These are phyloP conservation scores for Amblyopsis hoosieri DNA, from an alignment of 2,797 vertebrate species.

Conservation along the genomic window DNA sequence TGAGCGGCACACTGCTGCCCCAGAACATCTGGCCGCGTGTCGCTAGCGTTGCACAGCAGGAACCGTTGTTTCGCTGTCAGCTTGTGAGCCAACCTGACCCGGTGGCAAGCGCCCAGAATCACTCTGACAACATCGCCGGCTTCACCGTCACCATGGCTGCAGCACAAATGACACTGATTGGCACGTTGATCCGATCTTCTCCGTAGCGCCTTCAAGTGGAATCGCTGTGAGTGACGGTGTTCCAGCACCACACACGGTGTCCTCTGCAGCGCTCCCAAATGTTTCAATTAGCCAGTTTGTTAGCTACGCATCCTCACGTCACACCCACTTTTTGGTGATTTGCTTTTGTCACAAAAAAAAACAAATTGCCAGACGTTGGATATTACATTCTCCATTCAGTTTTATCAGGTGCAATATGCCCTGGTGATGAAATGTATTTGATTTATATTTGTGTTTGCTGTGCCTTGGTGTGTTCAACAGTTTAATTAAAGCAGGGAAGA, in stretches of 20 bases:
- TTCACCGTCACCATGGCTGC: too few species aligned
- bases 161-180: too few species aligned
- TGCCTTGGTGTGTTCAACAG: slow-evolving; percentile 49
- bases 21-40: too few species aligned
- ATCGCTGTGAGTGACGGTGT: slow-evolving; percentile 28
- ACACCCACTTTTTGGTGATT: slow-evolving; percentile 61
- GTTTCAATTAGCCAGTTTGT: slow-evolving; percentile 58
- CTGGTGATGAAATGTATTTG: slow-evolving; percentile 69
- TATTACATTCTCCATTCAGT: slow-evolving; percentile 51
- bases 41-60: too few species aligned
- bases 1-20: too few species aligned
- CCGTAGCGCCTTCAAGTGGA: slow-evolving; percentile 24
- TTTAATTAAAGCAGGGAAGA: slow-evolving; percentile 75
- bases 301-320: slow-evolving; percentile 54
- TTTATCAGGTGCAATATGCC: slow-evolving; percentile 61
- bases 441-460: slow-evolving; percentile 62
- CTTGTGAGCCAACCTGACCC: too few species aligned
- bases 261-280: slow-evolving; percentile 47
- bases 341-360: slow-evolving; percentile 31
- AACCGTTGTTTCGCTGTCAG: too few species aligned
- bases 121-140: too few species aligned
- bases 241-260: slow-evolving; percentile 38
- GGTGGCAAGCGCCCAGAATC: too few species aligned
- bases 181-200: too few species aligned
- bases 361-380: slow-evolving; percentile 32